phyloP scores from a whole-genome alignment of 2,888 invertebrate genomes.

The Epiblema foenella region DNA sequence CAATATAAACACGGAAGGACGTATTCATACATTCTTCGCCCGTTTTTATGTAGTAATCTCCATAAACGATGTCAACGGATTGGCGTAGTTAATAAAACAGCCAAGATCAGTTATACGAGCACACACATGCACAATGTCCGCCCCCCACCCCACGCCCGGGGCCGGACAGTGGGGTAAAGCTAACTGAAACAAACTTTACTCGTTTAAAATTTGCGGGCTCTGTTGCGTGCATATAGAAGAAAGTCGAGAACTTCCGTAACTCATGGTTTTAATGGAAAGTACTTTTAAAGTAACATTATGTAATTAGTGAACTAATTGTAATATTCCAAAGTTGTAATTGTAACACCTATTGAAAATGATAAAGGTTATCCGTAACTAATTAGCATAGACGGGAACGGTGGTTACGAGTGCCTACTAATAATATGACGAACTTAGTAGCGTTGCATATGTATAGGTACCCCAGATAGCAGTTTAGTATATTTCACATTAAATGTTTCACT shows the following conservation, averaged over 20 bases:
- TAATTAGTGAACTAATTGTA: neutral
- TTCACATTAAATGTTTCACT: neutral
- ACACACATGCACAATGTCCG: constrained; percentile 23
- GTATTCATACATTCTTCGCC: constrained; percentile 12
- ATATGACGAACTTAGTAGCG: neutral
- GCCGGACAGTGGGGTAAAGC: constrained; percentile 76
- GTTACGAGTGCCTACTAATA: too few relatives aligned
- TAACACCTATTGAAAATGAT: neutral
- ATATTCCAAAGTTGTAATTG: too few relatives aligned
- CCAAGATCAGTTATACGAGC: constrained; percentile 54
- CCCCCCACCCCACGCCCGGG: constrained; percentile 47
- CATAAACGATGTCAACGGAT: constrained; percentile 46
- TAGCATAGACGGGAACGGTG: neutral
- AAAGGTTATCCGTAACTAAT: neutral
- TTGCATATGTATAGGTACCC: neutral
- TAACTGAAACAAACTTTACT: constrained; percentile 82
- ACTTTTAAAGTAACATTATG: constrained; percentile 23
- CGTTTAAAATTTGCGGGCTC: constrained; percentile 82
- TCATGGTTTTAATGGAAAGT: constrained; percentile 60
- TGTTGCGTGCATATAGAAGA: constrained; percentile 73
- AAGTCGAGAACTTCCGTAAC: constrained; percentile 67
- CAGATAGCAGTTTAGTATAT: neutral
- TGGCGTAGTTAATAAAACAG: constrained; percentile 61
- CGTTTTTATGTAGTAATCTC: constrained; percentile 38
- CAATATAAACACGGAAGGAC: neutral